These are phyloP conservation scores for Drosophila willistoni DNA, from an alignment of 1,140 invertebrate genomes.

Conservation along the genomic window DNA sequence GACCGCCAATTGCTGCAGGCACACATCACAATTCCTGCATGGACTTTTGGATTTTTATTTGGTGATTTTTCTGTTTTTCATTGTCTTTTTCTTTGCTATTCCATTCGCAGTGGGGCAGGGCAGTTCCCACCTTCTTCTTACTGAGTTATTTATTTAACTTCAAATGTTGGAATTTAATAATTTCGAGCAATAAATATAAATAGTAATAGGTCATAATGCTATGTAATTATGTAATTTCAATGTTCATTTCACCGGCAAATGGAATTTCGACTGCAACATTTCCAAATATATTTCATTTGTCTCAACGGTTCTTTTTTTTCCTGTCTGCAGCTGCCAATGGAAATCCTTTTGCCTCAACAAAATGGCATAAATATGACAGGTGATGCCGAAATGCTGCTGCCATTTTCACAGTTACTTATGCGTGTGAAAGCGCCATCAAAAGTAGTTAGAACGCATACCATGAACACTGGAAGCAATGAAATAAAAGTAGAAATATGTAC, in stretches of 20 bases:
- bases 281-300: not conserved
- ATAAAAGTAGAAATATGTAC: not conserved
- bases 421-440: constrained; percentile 1
- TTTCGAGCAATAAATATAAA: constrained; percentile 14
- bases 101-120: constrained; percentile 5
- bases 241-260: constrained; percentile 16
- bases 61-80: constrained; percentile 33
- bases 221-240: constrained; percentile 15
- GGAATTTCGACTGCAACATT: constrained; percentile 45
- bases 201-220: too few species aligned
- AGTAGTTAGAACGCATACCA: not conserved
- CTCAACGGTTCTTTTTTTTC: too few species aligned
- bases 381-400: constrained; percentile 57
- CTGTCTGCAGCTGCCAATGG: not conserved
- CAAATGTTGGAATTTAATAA: constrained; percentile 57
- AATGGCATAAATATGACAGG: constrained; percentile 66
- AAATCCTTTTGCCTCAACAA: constrained; percentile 52
- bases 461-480: not conserved
- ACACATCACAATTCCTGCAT: constrained; percentile 57
- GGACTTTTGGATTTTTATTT: not conserved
- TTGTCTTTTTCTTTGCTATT: constrained; percentile 11
- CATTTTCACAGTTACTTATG: constrained; percentile 48
- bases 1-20: constrained; percentile 49
- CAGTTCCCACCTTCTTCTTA: not conserved
- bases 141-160: constrained; percentile 58